Conservation (phyloP, 1,140 invertebrate genomes). For the Cecropterus lyciades region DNA sequence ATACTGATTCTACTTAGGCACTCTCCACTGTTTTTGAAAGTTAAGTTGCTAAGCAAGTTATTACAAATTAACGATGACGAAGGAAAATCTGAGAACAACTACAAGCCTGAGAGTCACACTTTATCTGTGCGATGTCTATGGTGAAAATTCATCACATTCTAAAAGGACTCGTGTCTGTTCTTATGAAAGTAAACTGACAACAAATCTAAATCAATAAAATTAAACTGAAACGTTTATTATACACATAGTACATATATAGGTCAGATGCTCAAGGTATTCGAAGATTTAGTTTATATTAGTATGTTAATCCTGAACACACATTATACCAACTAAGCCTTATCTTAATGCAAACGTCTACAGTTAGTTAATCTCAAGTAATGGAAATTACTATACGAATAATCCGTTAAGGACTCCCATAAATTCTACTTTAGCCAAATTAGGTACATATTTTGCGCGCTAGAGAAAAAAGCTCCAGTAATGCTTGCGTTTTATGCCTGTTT, state of each 20-base stretch:
- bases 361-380: slow-evolving; percentile 34
- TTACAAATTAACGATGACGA: too few relatives aligned
- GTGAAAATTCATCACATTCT: too few relatives aligned
- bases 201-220: too few relatives aligned
- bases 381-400: slow-evolving; percentile 28
- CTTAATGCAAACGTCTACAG: slow-evolving; percentile 30
- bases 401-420: slow-evolving; percentile 24
- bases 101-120: too few relatives aligned
- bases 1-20: too few relatives aligned
- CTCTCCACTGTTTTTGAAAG: too few relatives aligned
- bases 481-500: slow-evolving; percentile 25
- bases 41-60: too few relatives aligned
- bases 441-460: slow-evolving; percentile 2
- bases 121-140: too few relatives aligned
- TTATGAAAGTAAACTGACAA: too few relatives aligned
- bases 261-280: neutral
- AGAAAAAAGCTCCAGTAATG: neutral
- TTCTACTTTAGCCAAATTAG: slow-evolving; percentile 17
- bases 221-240: too few relatives aligned
- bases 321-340: slow-evolving; percentile 32
- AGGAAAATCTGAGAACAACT: too few relatives aligned
- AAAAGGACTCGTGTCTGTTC: too few relatives aligned
- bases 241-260: neutral
- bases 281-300: slow-evolving; percentile 23
- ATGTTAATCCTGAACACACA: slow-evolving; percentile 35